Base-by-base conservation (phyloP, 2,888 invertebrate genomes). In the Calliphora vomitoria region DNA sequence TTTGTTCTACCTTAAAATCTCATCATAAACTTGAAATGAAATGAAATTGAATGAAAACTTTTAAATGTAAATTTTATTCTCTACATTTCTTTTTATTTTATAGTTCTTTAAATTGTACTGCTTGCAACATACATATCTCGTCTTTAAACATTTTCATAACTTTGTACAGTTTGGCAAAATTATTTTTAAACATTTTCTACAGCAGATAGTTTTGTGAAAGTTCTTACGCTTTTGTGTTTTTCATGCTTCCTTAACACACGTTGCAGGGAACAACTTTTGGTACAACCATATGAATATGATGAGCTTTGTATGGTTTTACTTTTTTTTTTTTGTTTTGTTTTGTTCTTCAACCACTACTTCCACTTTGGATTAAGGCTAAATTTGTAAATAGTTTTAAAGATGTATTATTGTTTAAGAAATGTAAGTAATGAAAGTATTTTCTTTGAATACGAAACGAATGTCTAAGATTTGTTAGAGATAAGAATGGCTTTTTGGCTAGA, bases 41-140 rank as follows among this genome's bases (percentile, higher is more conserved):
- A 50, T 62, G 20, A 71, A 80, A 80, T 71, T 71, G 47, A 79
- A 25, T 68, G 68, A 69, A 79, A 79, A 79, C 58, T 79, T 79
- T 66, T 35, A 69, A 79, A 44, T 35, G 31, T 6, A 8, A 47
- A 47, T 69, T 1, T 58, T 6, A 8, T 18, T 75, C 8, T 41
- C 13, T 38, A n/a, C 1, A 20, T 41, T 53, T n/a, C 55, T 31
- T 55, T 8, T 55, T 53, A n/a, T 35, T 38, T 10, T 41, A 62
- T 47, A 35, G 3, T 58, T 68, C 10, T 18, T 31, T 13, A 1
- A 44, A 58, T 38, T 25, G 25, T 25, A 25, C 25, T 25, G 25
- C 25, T n/a, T 55, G 62, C 3, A 11, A 50, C 11, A 47, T 50
- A 38, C n/a, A n/a, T 25, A 1, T 8, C 38, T 44, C 53, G 31